These are phyloP conservation scores for Isurus oxyrinchus DNA, from an alignment of 2,113 vertebrate genomes.

Conservation along the genomic window DNA sequence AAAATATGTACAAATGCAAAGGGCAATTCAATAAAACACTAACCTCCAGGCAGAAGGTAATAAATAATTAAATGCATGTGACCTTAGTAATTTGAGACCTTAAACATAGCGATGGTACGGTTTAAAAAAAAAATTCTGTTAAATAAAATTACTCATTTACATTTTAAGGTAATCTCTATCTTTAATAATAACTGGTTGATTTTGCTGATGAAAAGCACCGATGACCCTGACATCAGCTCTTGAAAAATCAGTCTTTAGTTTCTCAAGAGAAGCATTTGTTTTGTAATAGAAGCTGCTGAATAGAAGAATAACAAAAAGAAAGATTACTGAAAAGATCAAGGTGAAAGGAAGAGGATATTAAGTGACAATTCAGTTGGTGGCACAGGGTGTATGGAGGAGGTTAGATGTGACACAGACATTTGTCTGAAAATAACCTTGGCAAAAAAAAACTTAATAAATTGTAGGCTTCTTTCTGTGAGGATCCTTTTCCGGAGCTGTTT, in stretches of 20 bases:
- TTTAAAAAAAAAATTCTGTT: background rate
- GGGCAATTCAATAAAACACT: background rate
- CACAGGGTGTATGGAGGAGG: background rate
- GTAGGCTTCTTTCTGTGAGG: background rate
- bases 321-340: constrained; percentile 5
- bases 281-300: constrained; percentile 17
- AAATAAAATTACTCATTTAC: background rate
- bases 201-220: background rate
- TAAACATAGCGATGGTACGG: background rate
- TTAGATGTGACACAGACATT: background rate
- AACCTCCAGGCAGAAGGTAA: constrained; percentile 4
- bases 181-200: background rate
- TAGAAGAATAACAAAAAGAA: background rate
- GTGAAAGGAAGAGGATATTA: background rate
- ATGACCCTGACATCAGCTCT: background rate
- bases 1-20: constrained; percentile 2
- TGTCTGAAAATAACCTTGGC: constrained; percentile 16
- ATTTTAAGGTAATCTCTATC: background rate
- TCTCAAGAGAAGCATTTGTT: background rate
- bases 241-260: background rate
- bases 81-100: background rate
- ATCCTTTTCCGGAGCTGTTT: background rate
- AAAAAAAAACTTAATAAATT: constrained; percentile 8
- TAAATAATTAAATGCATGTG: constrained; percentile 19
- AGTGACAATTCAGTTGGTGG: background rate